phyloP scores from a whole-genome alignment of 2,113 vertebrate species.

The Saccopteryx bilineata region DNA sequence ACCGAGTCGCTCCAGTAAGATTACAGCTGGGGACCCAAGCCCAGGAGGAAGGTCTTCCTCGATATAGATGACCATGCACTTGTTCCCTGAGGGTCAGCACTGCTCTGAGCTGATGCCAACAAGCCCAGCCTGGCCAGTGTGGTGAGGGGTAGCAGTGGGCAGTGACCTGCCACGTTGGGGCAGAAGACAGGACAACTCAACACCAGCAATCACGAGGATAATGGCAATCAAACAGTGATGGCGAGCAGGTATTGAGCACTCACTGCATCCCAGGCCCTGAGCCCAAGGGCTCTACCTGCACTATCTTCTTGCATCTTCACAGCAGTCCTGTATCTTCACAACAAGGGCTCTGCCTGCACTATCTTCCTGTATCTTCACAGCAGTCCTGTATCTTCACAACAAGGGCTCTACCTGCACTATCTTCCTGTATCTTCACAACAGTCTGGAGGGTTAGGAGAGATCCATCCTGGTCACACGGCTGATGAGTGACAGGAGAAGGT shows the following conservation, averaged over 20 bases:
- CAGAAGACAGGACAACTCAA: neutral
- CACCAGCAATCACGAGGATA: neutral
- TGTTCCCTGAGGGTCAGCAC: neutral
- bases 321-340: neutral
- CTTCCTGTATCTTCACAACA: constrained; percentile 1
- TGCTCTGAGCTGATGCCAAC: neutral
- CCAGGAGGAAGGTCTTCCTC: neutral
- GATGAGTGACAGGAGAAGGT: neutral
- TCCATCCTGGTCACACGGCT: neutral
- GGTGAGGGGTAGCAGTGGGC: neutral
- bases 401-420: neutral
- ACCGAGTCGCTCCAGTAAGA: neutral
- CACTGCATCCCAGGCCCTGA: neutral
- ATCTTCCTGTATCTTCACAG: neutral
- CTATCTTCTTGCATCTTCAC: neutral
- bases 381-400: neutral
- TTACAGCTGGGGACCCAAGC: neutral
- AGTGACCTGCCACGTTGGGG: neutral
- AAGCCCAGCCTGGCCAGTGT: neutral
- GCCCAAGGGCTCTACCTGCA: neutral
- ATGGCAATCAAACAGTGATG: neutral
- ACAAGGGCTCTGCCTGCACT: neutral
- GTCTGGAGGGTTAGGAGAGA: constrained; percentile 5
- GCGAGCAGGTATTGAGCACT: neutral
- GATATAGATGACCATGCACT: neutral